These are phyloP conservation scores for Passerina amoena DNA, from an alignment of 2,113 vertebrate species.

Conservation along the genomic window DNA sequence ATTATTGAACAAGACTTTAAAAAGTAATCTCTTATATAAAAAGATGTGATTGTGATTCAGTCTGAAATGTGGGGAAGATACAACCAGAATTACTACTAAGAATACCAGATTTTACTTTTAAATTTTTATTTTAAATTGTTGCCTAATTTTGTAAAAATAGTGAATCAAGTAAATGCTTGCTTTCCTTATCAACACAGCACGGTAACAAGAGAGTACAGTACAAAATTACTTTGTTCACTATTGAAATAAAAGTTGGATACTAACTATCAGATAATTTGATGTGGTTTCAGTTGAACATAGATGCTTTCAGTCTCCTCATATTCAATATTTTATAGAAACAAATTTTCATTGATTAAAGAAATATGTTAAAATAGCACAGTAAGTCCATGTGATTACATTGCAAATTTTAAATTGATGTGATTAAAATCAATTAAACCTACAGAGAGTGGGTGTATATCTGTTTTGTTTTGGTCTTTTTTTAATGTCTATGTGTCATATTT, in stretches of 20 bases:
- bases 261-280: not conserved
- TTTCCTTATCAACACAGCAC: not conserved
- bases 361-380: not conserved
- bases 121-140: not conserved
- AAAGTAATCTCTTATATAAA: not conserved
- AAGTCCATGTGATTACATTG: not conserved
- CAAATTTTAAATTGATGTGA: not conserved
- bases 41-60: not conserved
- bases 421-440: not conserved
- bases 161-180: not conserved
- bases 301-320: not conserved
- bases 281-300: not conserved
- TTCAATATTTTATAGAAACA: not conserved
- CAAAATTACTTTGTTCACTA: not conserved
- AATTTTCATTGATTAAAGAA: not conserved
- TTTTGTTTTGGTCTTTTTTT: not conserved
- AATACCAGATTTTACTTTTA: not conserved
- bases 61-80: not conserved
- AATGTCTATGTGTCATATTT: not conserved
- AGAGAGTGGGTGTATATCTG: rapidly evolving
- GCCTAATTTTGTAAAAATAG: not conserved
- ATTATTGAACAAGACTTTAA: not conserved
- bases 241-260: not conserved
- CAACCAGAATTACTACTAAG: not conserved
- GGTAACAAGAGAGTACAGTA: not conserved